phyloP scores from a whole-genome alignment of 2,888 invertebrate genomes.

The Oeneis ivallda region DNA sequence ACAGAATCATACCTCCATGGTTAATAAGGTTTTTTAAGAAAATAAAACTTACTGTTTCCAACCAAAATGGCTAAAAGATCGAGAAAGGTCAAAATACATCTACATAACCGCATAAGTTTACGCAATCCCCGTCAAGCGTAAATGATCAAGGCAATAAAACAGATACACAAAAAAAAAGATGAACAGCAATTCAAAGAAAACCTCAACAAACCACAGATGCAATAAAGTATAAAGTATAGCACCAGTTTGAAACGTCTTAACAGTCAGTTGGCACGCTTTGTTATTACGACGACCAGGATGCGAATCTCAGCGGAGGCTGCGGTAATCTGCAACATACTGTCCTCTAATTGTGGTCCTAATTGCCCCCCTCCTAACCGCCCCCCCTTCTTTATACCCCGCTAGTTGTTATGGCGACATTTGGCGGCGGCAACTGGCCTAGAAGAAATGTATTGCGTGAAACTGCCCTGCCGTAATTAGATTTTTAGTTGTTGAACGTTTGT shows the following conservation, averaged over 20 bases:
- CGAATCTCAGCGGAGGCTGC: constrained; percentile 65
- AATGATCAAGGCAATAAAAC: too few relatives aligned
- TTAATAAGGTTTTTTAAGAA: too few relatives aligned
- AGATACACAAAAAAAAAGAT: background rate
- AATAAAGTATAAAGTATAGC: constrained; percentile 32
- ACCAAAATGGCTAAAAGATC: too few relatives aligned
- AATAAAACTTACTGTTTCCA: too few relatives aligned
- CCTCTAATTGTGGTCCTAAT: constrained; percentile 81
- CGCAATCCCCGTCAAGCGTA: too few relatives aligned
- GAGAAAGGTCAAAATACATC: too few relatives aligned
- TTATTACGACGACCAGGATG: constrained; percentile 66
- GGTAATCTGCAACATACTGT: constrained; percentile 80
- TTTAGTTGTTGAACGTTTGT: constrained; percentile 5
- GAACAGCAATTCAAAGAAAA: background rate
- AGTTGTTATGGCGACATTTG: constrained; percentile 44
- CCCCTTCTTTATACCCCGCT: constrained; percentile 49
- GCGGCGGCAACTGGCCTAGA: constrained; percentile 39
- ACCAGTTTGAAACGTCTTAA: constrained; percentile 65
- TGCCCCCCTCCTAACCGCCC: constrained; percentile 57
- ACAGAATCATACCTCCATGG: too few relatives aligned
- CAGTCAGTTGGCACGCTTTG: constrained; percentile 76
- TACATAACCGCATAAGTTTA: too few relatives aligned
- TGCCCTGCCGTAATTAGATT: constrained; percentile 25
- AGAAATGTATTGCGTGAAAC: constrained; percentile 35
- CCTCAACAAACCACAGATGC: constrained; percentile 19